Evolutionary conservation across 2,797 vertebrate species (phyloP), one percentile per base, ranked within the genome.

Genomic region (Thunnus albacares): DNA sequence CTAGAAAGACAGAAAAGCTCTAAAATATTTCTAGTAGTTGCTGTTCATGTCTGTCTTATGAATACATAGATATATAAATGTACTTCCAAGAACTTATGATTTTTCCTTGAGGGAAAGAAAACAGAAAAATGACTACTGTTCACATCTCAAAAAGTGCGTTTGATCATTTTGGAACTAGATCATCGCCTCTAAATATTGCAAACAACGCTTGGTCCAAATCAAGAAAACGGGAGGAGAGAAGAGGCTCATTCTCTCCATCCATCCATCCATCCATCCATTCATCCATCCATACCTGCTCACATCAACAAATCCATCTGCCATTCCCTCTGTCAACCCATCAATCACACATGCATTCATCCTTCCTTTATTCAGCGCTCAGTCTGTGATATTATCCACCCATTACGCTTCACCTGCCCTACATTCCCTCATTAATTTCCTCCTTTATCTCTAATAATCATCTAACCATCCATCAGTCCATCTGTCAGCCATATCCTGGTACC

Each of bases 401-500:
- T 84, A 33, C 47, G 69, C 71, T 73, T 76, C 75, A 81, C 82
- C 80, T 84, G 49, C 51, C 68, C 83, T 77, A 41, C 58, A 69
- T 61, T 55, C 60, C 75, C 77, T 72, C 85, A 87, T 91, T 87
- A 84, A 81, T 79, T 80, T 71, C 53, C 75, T 64, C 76, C 82
- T 90, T 81, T 57, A 74, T 82, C 80, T 78, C 68, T 51, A 62
- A 69, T 73, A 72, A 80, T 81, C 41, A 64, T 71, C 74, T 5
- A 61, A 58, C 68, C 64, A 71, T 79, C 72, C 85, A 75, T 90
- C 86, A 84, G 41, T 74, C 75, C 86, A 79, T 90, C 86, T 83
- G 41, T 74, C 73, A 75, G 52, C 18, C 52, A 6, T 5, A n/a
- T 73, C 57, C 49, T n/a, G 45, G 53, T 92, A 97, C 97, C 97